These are phyloP conservation scores for Cheilinus undulatus DNA, from an alignment of 2,113 vertebrate species.

Conservation along the genomic window DNA sequence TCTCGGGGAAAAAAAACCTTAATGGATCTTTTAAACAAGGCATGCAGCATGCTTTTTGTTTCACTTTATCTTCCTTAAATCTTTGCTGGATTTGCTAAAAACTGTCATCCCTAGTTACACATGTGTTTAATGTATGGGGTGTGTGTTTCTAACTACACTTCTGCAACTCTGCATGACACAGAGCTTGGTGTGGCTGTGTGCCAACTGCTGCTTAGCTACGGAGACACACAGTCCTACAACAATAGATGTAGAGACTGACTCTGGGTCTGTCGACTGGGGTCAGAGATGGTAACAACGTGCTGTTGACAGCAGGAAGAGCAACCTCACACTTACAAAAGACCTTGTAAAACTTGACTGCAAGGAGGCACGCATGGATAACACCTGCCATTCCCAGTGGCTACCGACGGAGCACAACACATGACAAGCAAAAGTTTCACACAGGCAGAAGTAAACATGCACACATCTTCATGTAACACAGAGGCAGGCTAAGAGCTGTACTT, in stretches of 20 bases:
- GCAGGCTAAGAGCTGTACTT: conserved; percentile 47
- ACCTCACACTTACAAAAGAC: conserved; percentile 52
- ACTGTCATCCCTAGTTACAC: background rate
- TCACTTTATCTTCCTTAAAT: background rate
- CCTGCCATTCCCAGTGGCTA: conserved; percentile 49
- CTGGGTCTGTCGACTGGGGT: conserved; percentile 44
- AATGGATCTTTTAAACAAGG: background rate
- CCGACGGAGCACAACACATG: conserved; percentile 40
- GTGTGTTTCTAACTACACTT: conserved; percentile 44
- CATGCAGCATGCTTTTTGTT: background rate
- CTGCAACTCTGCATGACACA: conserved; percentile 59
- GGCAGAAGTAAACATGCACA: conserved; percentile 6
- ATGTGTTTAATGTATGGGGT: conserved; percentile 9
- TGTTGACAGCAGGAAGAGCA: conserved; percentile 56
- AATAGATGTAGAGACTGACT: conserved; percentile 47
- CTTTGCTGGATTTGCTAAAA: background rate
- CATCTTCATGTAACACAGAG: conserved; percentile 7
- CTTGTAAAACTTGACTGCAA: conserved; percentile 49
- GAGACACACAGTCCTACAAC: conserved; percentile 72
- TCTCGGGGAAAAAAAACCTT: background rate
- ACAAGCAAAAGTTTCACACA: conserved; percentile 31
- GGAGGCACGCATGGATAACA: conserved; percentile 45
- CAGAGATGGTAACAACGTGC: conserved; percentile 40
- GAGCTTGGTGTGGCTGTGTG: conserved; percentile 55
- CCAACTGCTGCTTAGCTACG: conserved; percentile 78